Evolutionary conservation across 2,113 vertebrate species (phyloP).

Genomic region (Corythoichthys intestinalis): DNA sequence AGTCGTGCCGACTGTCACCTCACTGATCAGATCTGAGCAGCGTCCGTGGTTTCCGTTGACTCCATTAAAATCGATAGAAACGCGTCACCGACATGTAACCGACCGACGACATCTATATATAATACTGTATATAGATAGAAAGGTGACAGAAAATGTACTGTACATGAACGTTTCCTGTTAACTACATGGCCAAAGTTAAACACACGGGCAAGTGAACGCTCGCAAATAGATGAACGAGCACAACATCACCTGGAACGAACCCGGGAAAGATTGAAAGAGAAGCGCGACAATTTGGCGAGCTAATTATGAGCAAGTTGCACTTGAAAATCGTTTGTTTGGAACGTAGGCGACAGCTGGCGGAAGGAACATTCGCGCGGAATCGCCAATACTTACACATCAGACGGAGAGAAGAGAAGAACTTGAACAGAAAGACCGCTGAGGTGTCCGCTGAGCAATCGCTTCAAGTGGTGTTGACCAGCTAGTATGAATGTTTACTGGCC

Average conservation of each 20-base stretch:
- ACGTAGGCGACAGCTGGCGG: background rate
- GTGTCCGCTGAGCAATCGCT: constrained; percentile 14
- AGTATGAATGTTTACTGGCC: constrained; percentile 18
- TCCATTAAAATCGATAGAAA: constrained; percentile 6
- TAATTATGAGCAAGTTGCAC: constrained; percentile 4
- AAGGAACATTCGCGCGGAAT: background rate
- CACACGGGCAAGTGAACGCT: background rate
- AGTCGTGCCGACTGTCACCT: background rate
- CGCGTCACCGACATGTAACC: constrained; percentile 32
- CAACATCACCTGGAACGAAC: background rate
- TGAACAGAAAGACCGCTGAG: constrained; percentile 24
- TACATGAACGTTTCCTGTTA: background rate
- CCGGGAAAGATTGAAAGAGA: background rate
- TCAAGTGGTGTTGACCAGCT: constrained; percentile 12
- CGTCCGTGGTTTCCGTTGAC: too few relatives aligned
- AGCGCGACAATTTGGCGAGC: constrained; percentile 2
- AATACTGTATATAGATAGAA: background rate
- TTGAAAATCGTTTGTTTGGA: background rate
- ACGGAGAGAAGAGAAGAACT: constrained; percentile 34
- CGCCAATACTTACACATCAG: constrained; percentile 68
- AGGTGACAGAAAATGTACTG: too few relatives aligned
- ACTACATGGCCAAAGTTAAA: background rate
- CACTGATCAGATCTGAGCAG: background rate
- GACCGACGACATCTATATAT: background rate
- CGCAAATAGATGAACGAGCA: background rate